phyloP scores from a whole-genome alignment of 2,797 vertebrate genomes.

The Urocyon cinereoargenteus region DNA sequence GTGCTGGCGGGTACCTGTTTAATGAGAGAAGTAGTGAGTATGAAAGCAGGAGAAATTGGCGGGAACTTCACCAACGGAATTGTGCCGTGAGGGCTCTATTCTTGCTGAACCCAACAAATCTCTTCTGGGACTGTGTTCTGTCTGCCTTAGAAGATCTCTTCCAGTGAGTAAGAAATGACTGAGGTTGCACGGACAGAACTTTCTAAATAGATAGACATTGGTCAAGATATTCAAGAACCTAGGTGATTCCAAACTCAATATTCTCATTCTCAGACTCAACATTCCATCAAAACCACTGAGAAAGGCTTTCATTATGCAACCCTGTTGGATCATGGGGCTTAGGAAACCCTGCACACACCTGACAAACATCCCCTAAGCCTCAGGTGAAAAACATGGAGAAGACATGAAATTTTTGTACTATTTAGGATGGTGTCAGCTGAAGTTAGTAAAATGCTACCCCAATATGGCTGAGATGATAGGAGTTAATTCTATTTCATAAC shows the following conservation, averaged over 20 bases:
- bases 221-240: too few relatives aligned
- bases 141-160: neutral
- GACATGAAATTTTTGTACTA: neutral
- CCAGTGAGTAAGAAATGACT: neutral
- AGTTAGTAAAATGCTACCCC: neutral
- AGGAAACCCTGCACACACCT: neutral
- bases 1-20: accelerated
- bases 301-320: neutral
- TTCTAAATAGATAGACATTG: neutral
- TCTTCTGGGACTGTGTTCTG: neutral
- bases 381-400: neutral
- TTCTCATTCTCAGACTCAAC: neutral
- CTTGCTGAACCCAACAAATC: neutral
- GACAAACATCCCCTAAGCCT: neutral
- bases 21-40: neutral
- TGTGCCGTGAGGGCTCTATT: accelerated
- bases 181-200: neutral
- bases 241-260: neutral
- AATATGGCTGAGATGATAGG: neutral
- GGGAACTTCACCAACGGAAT: neutral
- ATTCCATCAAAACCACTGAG: neutral
- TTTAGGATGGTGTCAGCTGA: neutral
- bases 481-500: too few relatives aligned
- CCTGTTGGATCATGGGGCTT: neutral
- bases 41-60: neutral